Percentiles rank a stretch among this genome's conserved stretches.
These are phyloP conservation scores for Cnemophilus loriae DNA, from an alignment of 2,113 vertebrate species.

Conservation along the genomic window DNA sequence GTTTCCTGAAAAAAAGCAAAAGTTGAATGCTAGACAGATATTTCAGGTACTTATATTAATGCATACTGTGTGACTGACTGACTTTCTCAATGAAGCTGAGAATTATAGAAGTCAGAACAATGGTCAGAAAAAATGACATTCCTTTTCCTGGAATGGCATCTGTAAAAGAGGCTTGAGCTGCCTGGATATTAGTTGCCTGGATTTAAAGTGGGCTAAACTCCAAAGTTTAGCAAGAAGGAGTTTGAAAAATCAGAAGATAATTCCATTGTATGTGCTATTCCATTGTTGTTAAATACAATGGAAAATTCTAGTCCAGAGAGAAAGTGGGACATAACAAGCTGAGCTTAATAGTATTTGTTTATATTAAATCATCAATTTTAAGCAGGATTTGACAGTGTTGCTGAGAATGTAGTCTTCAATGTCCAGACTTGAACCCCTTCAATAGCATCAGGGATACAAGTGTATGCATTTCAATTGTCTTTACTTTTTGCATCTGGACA, in stretches of 20 bases:
- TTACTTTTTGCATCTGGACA: neutral
- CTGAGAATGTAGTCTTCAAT: neutral
- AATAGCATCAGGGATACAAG: rapidly evolving
- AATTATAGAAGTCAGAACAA: neutral
- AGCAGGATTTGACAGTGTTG: neutral
- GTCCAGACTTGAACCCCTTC: neutral
- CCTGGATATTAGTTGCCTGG: neutral
- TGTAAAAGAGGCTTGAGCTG: neutral
- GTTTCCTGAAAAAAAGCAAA: neutral
- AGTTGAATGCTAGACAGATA: neutral
- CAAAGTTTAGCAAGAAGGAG: neutral
- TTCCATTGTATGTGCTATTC: neutral
- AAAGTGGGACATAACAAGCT: neutral
- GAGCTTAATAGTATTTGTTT: neutral
- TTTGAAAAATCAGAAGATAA: neutral
- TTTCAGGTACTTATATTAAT: neutral
- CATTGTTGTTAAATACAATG: neutral
- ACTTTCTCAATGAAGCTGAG: neutral
- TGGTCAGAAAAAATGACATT: neutral
- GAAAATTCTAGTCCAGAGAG: neutral
- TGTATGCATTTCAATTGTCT: neutral
- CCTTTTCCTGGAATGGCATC: neutral
- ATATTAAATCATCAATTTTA: neutral
- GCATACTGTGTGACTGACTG: neutral
- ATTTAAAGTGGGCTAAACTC: neutral